A percentile compares a stretch with the other conserved stretches of the same genome.
phyloP scores from a whole-genome alignment of 30 jellyfish, hydroid and myxozoan genomes.

The Turritopsis rubra region DNA sequence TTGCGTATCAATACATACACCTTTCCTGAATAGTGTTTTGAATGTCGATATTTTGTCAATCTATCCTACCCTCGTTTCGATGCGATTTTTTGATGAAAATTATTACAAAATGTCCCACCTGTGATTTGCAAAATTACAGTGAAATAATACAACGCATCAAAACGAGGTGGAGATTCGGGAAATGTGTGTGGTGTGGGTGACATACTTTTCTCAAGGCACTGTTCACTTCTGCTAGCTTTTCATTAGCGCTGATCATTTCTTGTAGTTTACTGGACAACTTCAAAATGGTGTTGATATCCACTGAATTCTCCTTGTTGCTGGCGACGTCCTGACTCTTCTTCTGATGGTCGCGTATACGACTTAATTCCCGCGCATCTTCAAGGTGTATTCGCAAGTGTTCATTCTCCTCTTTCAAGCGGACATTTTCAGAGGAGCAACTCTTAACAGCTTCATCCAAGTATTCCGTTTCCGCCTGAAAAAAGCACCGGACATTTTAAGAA shows the following conservation, averaged over 20 bases:
- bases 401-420: conserved; percentile 47
- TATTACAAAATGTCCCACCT: too few species aligned
- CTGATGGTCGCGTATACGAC: neutral
- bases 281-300: conserved; percentile 71
- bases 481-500: neutral
- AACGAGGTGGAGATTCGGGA: neutral
- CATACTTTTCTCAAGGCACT: conserved; percentile 50
- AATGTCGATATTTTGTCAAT: too few species aligned
- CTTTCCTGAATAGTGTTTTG: too few species aligned
- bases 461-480: conserved; percentile 53
- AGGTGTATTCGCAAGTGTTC: conserved; percentile 47
- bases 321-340: neutral
- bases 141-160: neutral
- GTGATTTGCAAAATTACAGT: too few species aligned
- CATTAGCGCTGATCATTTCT: conserved; percentile 66
- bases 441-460: conserved; percentile 30
- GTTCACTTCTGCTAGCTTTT: conserved; percentile 51
- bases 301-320: conserved; percentile 22
- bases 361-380: conserved; percentile 41
- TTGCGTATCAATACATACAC: too few species aligned
- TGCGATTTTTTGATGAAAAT: too few species aligned
- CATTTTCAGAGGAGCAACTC: conserved; percentile 40
- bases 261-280: conserved; percentile 86
- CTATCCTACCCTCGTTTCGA: too few species aligned
- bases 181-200: neutral